These are phyloP conservation scores for Tyrophagus putrescentiae DNA, from an alignment of 1,140 invertebrate species.

Conservation along the genomic window DNA sequence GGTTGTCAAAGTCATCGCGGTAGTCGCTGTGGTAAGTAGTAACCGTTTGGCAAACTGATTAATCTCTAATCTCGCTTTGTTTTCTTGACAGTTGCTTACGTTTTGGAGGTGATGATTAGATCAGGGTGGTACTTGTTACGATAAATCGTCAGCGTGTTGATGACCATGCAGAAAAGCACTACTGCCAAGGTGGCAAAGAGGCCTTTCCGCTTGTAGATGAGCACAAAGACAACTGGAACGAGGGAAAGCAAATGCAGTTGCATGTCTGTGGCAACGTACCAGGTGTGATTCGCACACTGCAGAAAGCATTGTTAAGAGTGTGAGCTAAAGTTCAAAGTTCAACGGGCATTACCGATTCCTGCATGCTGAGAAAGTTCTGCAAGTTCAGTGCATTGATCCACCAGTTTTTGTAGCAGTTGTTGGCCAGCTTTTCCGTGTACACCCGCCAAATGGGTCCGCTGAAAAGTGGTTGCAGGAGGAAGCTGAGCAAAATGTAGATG, in stretches of 20 bases:
- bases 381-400: constrained; percentile 17
- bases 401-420: constrained; percentile 22
- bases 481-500: constrained; percentile 7
- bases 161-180: background rate
- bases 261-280: background rate
- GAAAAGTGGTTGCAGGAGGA: background rate
- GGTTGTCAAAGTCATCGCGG: background rate
- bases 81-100: too few species aligned
- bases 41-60: background rate
- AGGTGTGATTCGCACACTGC: background rate
- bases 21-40: background rate
- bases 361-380: background rate
- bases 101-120: background rate
- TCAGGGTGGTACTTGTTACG: background rate
- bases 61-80: too few species aligned
- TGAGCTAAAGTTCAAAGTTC: background rate
- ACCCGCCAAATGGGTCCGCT: background rate
- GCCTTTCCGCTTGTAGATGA: background rate
- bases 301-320: background rate
- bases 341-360: background rate
- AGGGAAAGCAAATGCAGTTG: background rate
- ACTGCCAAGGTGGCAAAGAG: background rate
- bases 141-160: background rate
- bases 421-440: background rate
- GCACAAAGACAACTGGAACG: background rate